These are phyloP conservation scores for Xenus cinereus DNA, from an alignment of 2,113 vertebrate genomes.

Conservation along the genomic window DNA sequence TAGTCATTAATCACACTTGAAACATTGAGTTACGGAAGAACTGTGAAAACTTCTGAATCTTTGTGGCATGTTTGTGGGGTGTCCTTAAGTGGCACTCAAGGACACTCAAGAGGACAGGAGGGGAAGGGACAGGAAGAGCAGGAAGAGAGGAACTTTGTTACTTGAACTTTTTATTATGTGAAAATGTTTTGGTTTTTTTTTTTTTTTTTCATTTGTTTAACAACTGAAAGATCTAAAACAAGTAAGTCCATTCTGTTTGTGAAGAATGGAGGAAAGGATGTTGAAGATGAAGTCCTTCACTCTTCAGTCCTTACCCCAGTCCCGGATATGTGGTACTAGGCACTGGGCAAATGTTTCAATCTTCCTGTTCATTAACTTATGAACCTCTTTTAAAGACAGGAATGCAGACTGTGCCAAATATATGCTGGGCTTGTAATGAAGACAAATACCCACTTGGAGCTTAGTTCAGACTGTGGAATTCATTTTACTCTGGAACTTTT, in stretches of 20 bases:
- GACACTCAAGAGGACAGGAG: background rate
- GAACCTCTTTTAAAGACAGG: conserved; percentile 54
- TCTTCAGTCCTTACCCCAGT: background rate
- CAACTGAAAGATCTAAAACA: background rate
- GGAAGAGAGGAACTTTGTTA: background rate
- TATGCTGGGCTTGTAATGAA: conserved; percentile 60
- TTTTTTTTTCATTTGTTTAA: background rate
- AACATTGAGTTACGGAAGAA: background rate
- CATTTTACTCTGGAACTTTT: conserved; percentile 66
- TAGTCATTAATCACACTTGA: background rate
- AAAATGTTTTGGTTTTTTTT: background rate
- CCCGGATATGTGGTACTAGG: background rate
- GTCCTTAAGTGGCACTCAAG: background rate
- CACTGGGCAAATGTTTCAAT: background rate
- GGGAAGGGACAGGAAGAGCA: fast-evolving
- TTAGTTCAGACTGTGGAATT: conserved; percentile 63
- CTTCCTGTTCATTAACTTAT: conserved; percentile 51
- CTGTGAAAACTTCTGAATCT: background rate
- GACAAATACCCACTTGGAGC: conserved; percentile 70
- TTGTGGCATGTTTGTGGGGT: fast-evolving
- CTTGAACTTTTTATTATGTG: background rate
- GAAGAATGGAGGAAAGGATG: background rate
- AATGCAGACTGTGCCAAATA: conserved; percentile 34
- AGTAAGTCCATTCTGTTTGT: background rate
- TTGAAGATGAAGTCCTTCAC: background rate